phyloP scores from a whole-genome alignment of 2,797 vertebrate species.

The Allobates femoralis region DNA sequence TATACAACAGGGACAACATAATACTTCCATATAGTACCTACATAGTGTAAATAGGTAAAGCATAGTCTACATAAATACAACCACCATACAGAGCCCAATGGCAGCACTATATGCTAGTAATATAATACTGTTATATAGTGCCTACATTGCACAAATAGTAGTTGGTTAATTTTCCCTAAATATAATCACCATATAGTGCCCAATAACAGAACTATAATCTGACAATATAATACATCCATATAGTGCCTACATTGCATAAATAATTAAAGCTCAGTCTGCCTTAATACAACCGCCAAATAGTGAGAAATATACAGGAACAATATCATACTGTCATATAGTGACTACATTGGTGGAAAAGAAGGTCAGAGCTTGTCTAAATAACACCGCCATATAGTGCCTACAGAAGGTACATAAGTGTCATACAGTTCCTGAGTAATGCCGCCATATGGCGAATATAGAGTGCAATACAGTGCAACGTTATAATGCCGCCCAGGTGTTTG shows the following conservation, averaged over 20 bases:
- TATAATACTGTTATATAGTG: too few relatives aligned
- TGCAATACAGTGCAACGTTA: neutral
- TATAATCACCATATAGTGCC: neutral
- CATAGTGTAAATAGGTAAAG: too few relatives aligned
- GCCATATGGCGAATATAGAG: neutral
- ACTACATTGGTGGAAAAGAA: neutral
- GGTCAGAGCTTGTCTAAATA: neutral
- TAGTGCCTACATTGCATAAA: too few relatives aligned
- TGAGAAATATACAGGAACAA: too few relatives aligned
- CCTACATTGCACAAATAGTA: too few relatives aligned
- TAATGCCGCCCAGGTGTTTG: neutral
- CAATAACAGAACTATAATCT: neutral
- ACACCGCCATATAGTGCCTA: neutral
- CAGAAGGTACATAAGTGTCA: neutral
- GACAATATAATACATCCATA: neutral
- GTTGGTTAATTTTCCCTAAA: too few relatives aligned
- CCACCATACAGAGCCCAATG: too few relatives aligned
- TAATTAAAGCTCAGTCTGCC: too few relatives aligned
- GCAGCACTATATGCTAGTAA: too few relatives aligned
- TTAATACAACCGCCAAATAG: neutral
- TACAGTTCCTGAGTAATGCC: neutral
- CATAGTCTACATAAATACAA: too few relatives aligned
- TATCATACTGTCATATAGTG: neutral
- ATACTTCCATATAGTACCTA: too few relatives aligned
- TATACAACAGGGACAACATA: too few relatives aligned